A percentile compares a stretch with the other conserved stretches of the same genome.
Conservation (phyloP, 2,797 vertebrate genomes). For the Platalea minor region DNA sequence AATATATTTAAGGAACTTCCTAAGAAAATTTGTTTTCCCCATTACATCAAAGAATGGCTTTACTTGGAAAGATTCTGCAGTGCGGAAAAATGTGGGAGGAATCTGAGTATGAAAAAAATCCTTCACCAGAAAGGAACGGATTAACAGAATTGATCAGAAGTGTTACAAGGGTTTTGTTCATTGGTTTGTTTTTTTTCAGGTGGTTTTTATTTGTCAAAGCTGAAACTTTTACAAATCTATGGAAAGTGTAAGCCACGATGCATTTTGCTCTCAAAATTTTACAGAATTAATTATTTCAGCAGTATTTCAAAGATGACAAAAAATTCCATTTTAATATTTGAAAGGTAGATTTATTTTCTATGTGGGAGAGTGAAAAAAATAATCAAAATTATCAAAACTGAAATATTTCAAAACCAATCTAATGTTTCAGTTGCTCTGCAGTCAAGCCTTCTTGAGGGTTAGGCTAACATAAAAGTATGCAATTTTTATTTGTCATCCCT, state of each 20-base stretch:
- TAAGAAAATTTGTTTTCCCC: conserved; percentile 20
- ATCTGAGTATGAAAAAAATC: not conserved
- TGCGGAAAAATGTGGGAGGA: not conserved
- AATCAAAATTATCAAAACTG: not conserved
- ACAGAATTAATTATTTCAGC: not conserved
- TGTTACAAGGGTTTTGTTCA: not conserved
- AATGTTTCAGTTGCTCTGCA: not conserved
- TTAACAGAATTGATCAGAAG: not conserved
- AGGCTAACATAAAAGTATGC: not conserved
- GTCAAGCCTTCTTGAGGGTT: not conserved
- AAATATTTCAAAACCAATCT: not conserved
- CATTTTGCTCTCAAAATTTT: not conserved
- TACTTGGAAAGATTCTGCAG: not conserved
- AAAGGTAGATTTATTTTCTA: not conserved
- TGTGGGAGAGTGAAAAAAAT: not conserved
- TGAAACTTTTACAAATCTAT: not conserved
- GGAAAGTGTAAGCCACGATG: accelerated
- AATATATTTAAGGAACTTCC: not conserved
- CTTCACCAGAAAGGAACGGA: not conserved
- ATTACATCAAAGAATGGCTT: not conserved
- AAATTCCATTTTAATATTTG: not conserved
- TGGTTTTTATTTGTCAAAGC: not conserved
- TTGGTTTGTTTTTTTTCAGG: not conserved
- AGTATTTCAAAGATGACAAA: not conserved
- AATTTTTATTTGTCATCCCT: not conserved